phyloP scores from a whole-genome alignment of 2,113 vertebrate genomes.

The Meriones unguiculatus region DNA sequence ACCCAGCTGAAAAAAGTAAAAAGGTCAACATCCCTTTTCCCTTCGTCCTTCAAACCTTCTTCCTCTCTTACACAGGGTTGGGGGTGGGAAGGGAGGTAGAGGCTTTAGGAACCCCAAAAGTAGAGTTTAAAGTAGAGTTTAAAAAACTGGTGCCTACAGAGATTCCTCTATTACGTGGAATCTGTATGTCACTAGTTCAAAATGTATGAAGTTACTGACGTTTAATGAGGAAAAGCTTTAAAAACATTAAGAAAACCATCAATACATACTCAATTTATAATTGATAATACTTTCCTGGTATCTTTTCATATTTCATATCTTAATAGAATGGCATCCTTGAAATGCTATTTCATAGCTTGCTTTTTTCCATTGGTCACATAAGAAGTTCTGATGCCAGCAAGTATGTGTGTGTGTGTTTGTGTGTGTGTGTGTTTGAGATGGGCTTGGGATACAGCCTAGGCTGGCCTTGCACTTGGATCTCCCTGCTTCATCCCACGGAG shows the following conservation, averaged over 20 bases:
- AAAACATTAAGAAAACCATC: neutral
- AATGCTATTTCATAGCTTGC: conserved; percentile 5
- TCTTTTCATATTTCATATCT: conserved; percentile 30
- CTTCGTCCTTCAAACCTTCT: no score
- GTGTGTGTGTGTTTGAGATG: neutral
- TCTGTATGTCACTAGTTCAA: conserved; percentile 14
- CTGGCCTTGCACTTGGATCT: neutral
- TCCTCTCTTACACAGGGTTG: no score
- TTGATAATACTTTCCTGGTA: neutral
- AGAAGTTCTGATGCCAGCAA: conserved; percentile 37
- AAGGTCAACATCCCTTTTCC: no score
- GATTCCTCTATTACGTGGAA: neutral
- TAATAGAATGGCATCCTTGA: neutral
- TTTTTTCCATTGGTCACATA: conserved; percentile 14
- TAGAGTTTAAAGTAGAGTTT: no score
- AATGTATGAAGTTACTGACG: conserved; percentile 22
- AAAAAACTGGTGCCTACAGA: neutral
- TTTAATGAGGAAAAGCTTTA: conserved; percentile 37
- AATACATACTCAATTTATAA: neutral
- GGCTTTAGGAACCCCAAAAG: no score
- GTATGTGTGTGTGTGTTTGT: neutral
- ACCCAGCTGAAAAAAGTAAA: no score
- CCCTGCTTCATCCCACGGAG: neutral
- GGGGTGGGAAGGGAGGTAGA: no score
- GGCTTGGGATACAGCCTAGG: neutral